These are phyloP conservation scores for Trichoplusia ni DNA, from an alignment of 1,140 invertebrate genomes.

Conservation along the genomic window DNA sequence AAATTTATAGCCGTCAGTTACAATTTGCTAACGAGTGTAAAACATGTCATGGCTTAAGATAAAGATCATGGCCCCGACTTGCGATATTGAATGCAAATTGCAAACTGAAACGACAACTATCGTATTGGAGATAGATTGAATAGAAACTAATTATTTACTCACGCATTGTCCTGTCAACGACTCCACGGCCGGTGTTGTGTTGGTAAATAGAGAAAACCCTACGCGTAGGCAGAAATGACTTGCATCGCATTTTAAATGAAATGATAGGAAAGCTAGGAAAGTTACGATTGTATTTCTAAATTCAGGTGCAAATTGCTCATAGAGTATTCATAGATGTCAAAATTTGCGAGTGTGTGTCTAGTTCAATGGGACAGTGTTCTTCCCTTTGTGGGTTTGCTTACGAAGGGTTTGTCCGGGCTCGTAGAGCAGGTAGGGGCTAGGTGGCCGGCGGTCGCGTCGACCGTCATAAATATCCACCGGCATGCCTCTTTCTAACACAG, in stretches of 20 bases:
- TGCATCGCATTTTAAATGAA: constrained; percentile 11
- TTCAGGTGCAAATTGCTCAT: background rate
- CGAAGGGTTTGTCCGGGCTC: constrained; percentile 39
- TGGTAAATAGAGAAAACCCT: constrained; percentile 37
- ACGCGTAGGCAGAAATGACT: background rate
- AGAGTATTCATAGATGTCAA: too few species aligned
- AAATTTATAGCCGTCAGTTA: constrained; percentile 63
- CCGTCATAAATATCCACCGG: constrained; percentile 35
- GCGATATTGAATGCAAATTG: constrained; percentile 67
- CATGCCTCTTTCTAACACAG: constrained; percentile 10
- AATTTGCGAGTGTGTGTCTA: constrained; percentile 38
- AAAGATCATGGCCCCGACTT: constrained; percentile 55
- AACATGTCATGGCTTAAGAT: constrained; percentile 60
- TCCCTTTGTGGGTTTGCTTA: constrained; percentile 48
- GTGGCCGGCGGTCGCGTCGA: constrained; percentile 42
- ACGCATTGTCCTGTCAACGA: constrained; percentile 54
- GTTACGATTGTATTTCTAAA: background rate
- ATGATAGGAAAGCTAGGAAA: constrained; percentile 5
- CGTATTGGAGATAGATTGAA: constrained; percentile 46
- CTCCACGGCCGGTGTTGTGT: constrained; percentile 24
- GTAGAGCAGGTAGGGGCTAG: constrained; percentile 52
- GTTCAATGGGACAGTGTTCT: constrained; percentile 55
- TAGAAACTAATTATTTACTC: constrained; percentile 57
- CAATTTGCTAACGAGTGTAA: constrained; percentile 68
- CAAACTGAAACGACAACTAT: constrained; percentile 41